Conservation (phyloP, 2,797 vertebrate genomes). For the Anguilla anguilla region DNA sequence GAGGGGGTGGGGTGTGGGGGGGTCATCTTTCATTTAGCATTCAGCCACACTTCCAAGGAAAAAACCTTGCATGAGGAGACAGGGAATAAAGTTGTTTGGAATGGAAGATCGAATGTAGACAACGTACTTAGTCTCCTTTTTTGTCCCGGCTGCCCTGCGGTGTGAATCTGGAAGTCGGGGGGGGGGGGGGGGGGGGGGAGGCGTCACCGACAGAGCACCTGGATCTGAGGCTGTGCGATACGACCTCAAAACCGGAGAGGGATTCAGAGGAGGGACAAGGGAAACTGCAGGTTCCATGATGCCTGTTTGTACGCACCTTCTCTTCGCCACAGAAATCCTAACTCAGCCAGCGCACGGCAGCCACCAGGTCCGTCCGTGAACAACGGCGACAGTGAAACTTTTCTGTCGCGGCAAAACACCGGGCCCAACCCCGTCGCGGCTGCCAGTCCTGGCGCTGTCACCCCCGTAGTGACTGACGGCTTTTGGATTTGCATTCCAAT, state of each 20-base stretch:
- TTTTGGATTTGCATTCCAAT: conserved; percentile 29
- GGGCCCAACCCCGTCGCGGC: not conserved
- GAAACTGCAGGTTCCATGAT: not conserved
- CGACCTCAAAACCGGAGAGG: not conserved
- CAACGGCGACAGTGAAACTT: not conserved
- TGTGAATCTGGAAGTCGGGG: not conserved
- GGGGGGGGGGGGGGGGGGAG: no score
- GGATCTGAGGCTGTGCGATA: not conserved
- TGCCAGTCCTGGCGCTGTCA: not conserved
- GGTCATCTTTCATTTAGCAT: not conserved
- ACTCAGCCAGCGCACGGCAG: not conserved
- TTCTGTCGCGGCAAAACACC: not conserved
- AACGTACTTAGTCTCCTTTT: not conserved
- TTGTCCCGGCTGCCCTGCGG: not conserved
- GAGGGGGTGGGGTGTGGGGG: not conserved
- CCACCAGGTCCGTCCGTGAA: not conserved
- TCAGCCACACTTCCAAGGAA: not conserved
- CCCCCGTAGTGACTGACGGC: not conserved
- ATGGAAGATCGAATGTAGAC: not conserved
- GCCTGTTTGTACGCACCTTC: not conserved
- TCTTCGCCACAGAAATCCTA: not conserved
- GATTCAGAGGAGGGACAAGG: not conserved
- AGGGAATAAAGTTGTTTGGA: not conserved
- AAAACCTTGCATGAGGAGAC: not conserved
- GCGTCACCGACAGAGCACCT: not conserved